A percentile compares a stretch with the other conserved stretches of the same genome.
Conservation (phyloP, 2,797 vertebrate species). For the Moxostoma hubbsi region DNA sequence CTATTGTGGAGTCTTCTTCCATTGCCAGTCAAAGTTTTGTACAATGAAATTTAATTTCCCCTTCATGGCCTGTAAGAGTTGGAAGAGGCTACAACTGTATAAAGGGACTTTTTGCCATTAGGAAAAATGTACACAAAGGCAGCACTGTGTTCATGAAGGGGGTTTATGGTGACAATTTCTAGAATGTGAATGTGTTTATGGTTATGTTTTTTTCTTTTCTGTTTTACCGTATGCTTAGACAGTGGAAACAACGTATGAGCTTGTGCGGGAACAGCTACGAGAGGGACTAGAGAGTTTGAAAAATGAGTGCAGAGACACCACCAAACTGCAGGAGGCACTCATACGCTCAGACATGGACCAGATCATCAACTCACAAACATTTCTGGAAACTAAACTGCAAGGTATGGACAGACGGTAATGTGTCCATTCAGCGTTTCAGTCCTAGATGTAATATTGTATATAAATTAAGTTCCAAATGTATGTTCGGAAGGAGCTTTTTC, state of each 20-base stretch:
- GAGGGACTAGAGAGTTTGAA: constrained; percentile 77
- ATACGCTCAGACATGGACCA: constrained; percentile 87
- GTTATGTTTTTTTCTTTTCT: neutral
- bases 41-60: neutral
- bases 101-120: constrained; percentile 6
- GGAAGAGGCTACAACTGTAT: neutral
- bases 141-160: constrained; percentile 19
- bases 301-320: constrained; percentile 77
- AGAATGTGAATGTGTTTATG: neutral
- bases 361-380: constrained; percentile 81
- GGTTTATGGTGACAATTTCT: constrained; percentile 9
- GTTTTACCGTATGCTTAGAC: constrained; percentile 66
- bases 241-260: constrained; percentile 77
- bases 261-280: constrained; percentile 79
- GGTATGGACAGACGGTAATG: constrained; percentile 63
- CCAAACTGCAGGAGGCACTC: constrained; percentile 75
- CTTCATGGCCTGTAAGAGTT: neutral
- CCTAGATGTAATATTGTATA: neutral
- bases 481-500: too few species aligned
- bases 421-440: neutral
- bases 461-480: too few species aligned
- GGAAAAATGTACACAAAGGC: constrained; percentile 16
- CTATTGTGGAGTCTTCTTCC: too few species aligned
- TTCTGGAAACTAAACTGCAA: constrained; percentile 82
- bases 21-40: neutral